Base-by-base conservation (phyloP, 2,113 vertebrate genomes). In the Anas platyrhynchos region DNA sequence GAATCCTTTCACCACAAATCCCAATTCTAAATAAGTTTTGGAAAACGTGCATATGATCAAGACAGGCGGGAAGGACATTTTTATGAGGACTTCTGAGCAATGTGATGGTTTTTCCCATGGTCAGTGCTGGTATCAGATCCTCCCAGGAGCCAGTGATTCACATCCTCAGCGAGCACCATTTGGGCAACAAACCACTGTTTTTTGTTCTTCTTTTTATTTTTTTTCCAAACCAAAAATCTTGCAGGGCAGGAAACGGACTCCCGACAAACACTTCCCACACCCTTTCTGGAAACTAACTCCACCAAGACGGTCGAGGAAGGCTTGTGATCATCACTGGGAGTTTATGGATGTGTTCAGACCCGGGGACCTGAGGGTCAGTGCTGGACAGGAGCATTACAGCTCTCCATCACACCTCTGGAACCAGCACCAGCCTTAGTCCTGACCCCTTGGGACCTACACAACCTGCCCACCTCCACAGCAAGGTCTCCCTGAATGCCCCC, bases 361-460 rank as follows among this genome's bases (percentile, higher is more conserved):
- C 2, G 1, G 14, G 11, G 69, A 86, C 18, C 7, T 17, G 31
- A 86, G 11, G 21, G 41, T 38, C 68, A 50, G 58, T 27, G 69
- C 48, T 15, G 27, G 38, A n/a, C 68, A 52, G 46, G 8, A 36
- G n/a, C 20, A 32, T 7, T 15, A 25, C 22, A 18, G 67, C 44
- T 20, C 15, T 22, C 46, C 10, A 48, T 48, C 46, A 48, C 26
- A 46, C 46, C 25, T 59, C n/a, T 55, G 1, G 3, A 71, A 56
- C 9, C 14, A 67, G 14, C 68, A 36, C 11, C n/a, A 34, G 11
- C 9, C 80, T 61, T 23, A 15, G 36, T 23, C 44, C 55, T 65
- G 8, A 15, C 2, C 7, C n/a, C 34, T 27, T 0, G 0, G 31
- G 41, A 74, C 38, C 16, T 31, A 41, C 1, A 0, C 0, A 2